These are phyloP conservation scores for Lepidochrysops patricia DNA, from an alignment of 2,888 invertebrate species.

Conservation along the genomic window DNA sequence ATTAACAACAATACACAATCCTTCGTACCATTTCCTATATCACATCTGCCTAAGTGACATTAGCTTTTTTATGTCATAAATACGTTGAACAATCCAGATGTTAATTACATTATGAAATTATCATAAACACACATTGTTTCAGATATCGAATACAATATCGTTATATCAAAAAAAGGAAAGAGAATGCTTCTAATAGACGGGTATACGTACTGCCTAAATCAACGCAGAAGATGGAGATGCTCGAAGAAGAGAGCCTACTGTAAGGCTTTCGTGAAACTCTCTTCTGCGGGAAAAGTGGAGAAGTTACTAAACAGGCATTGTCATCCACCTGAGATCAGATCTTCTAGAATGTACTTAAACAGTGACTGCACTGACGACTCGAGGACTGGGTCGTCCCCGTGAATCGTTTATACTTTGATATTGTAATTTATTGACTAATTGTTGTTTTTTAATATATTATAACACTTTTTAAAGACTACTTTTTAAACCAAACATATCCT, in stretches of 20 bases:
- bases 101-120: too few species aligned
- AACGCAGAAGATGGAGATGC: conserved; percentile 37
- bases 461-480: not conserved
- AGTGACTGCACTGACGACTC: not conserved
- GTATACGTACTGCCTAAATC: conserved; percentile 35
- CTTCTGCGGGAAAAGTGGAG: conserved; percentile 20
- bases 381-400: not conserved
- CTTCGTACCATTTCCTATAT: too few species aligned
- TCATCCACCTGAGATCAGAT: conserved; percentile 18
- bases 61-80: too few species aligned
- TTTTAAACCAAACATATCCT: too few species aligned
- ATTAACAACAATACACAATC: too few species aligned
- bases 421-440: not conserved
- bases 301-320: conserved; percentile 27
- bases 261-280: conserved; percentile 26
- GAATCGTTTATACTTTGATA: not conserved
- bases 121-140: conserved; percentile 14
- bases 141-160: conserved; percentile 18
- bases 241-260: conserved; percentile 36
- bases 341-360: not conserved
- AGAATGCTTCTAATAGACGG: conserved; percentile 17
- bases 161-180: conserved; percentile 23
- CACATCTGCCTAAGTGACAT: too few species aligned
- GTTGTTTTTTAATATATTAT: not conserved
- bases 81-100: too few species aligned